These are phyloP conservation scores for Nasua narica DNA, from an alignment of 2,797 vertebrate species.

Conservation along the genomic window DNA sequence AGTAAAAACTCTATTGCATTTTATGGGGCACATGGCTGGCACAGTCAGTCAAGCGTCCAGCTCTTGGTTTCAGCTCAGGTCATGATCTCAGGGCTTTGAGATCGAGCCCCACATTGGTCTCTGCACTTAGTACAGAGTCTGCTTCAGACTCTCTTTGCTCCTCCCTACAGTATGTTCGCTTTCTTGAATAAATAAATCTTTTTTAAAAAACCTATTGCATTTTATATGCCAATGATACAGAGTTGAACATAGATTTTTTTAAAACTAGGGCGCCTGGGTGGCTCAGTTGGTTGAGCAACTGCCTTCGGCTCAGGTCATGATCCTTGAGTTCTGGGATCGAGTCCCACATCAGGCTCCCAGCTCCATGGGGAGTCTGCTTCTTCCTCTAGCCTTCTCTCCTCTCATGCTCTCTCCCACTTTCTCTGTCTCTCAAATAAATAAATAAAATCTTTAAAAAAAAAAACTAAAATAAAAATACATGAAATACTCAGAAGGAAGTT, in stretches of 20 bases:
- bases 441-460: no score
- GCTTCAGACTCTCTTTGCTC: no score
- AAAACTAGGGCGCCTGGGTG: no score
- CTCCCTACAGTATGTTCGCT: no score
- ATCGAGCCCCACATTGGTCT: background rate
- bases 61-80: background rate
- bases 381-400: no score
- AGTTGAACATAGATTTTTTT: background rate
- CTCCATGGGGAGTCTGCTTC: no score
- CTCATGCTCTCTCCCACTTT: no score
- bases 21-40: background rate
- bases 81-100: background rate
- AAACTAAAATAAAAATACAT: slow-evolving; percentile 12
- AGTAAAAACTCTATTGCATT: background rate
- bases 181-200: no score
- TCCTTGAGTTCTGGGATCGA: background rate
- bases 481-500: slow-evolving; percentile 10
- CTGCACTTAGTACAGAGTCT: no score
- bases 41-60: background rate
- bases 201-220: background rate
- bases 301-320: background rate
- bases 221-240: background rate
- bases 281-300: no score
- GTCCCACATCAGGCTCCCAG: no score
- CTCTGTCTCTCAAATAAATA: no score